phyloP scores from a whole-genome alignment of 2,113 vertebrate genomes.

The Actinemys pallida region DNA sequence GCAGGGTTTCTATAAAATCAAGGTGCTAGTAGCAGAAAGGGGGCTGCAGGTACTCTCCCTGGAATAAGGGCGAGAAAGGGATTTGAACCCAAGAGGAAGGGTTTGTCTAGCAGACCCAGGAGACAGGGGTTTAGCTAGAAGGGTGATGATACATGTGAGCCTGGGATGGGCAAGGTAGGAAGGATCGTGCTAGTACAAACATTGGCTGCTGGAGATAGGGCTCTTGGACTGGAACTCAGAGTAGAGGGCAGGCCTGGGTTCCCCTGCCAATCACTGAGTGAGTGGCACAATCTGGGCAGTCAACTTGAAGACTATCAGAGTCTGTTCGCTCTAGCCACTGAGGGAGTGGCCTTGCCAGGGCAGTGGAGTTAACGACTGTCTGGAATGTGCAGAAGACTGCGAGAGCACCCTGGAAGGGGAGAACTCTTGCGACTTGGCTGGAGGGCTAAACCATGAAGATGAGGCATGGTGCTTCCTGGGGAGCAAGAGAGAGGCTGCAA shows the following conservation, averaged over 20 bases:
- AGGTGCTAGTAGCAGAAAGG: not conserved
- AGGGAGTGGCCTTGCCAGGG: not conserved
- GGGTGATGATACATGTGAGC: not conserved
- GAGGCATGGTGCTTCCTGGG: not conserved
- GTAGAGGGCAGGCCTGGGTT: not conserved
- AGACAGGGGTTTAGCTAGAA: not conserved
- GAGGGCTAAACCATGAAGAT: not conserved
- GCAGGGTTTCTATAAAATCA: not conserved
- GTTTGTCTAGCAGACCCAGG: not conserved
- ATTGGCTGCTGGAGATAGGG: not conserved
- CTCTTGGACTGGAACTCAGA: not conserved
- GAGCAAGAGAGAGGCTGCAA: not conserved
- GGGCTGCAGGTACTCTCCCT: not conserved
- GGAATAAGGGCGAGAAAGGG: too few species aligned
- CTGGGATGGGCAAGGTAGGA: not conserved
- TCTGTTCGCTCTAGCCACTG: not conserved
- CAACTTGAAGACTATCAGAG: not conserved
- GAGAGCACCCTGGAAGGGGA: not conserved
- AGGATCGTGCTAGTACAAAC: not conserved
- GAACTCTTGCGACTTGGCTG: not conserved
- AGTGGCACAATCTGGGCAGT: not conserved
- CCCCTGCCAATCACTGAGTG: not conserved
- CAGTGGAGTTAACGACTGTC: not conserved
- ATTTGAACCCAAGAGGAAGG: too few species aligned
- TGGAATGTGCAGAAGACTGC: too few species aligned